A percentile compares a stretch with the other conserved stretches of the same genome.
phyloP scores from a whole-genome alignment of 2,888 invertebrate species.

The Alloplasta piceator region DNA sequence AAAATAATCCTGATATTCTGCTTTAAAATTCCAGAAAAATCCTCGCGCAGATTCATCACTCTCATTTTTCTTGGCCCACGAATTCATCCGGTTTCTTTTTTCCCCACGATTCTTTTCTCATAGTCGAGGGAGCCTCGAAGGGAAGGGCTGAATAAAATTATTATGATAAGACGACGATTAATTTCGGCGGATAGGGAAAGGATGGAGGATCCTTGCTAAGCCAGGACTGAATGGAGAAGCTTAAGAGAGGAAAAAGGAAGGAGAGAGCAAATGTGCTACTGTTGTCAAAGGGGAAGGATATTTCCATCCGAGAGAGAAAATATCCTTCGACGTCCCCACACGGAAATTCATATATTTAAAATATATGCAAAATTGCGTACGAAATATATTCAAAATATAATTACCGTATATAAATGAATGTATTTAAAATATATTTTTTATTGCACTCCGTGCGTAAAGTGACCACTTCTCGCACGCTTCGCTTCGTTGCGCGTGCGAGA shows the following conservation, averaged over 20 bases:
- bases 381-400: no score
- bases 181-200: constrained; percentile 74
- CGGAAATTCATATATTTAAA: no score
- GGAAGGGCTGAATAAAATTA: constrained; percentile 79
- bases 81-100: not conserved
- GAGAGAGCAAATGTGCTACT: constrained; percentile 18
- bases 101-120: constrained; percentile 12
- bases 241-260: constrained; percentile 64
- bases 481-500: no score
- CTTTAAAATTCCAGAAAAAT: constrained; percentile 2
- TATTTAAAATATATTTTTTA: no score
- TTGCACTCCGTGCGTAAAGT: no score
- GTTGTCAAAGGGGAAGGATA: constrained; percentile 38
- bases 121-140: constrained; percentile 68
- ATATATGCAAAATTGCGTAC: no score
- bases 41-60: constrained; percentile 11
- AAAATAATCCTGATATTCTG: not conserved
- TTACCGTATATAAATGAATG: no score
- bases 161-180: constrained; percentile 81
- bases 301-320: constrained; percentile 43
- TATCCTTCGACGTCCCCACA: constrained; percentile 32
- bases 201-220: constrained; percentile 75
- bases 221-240: constrained; percentile 76
- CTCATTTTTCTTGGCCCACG: not conserved
- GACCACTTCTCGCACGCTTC: no score